phyloP scores from a whole-genome alignment of 2,113 vertebrate species.

The Dipodomys merriami region DNA sequence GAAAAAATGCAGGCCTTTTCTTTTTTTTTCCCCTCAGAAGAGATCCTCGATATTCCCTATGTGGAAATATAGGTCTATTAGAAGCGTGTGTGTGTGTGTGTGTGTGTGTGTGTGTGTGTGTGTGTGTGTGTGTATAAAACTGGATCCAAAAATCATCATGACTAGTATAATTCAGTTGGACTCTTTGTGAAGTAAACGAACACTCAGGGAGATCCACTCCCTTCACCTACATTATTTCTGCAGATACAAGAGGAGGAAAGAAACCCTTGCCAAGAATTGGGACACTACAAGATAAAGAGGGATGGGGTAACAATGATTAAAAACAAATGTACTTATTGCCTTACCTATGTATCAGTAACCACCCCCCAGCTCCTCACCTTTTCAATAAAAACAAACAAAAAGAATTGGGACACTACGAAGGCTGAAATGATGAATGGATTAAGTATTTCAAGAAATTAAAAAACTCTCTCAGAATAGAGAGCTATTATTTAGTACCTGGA shows the following conservation, averaged over 20 bases:
- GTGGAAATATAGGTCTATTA: conserved; percentile 41
- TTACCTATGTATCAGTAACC: too few relatives aligned
- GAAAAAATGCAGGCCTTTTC: conserved; percentile 31
- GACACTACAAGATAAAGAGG: not conserved
- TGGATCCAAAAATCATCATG: conserved; percentile 39
- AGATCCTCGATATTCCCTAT: conserved; percentile 52
- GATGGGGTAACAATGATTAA: too few relatives aligned
- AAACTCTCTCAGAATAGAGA: not conserved
- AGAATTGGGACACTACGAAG: conserved; percentile 35
- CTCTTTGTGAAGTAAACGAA: conserved; percentile 36
- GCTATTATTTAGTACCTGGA: not conserved
- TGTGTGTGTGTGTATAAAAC: not conserved
- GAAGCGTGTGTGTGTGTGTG: not conserved
- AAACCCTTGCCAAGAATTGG: conserved; percentile 38
- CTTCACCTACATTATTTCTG: not conserved
- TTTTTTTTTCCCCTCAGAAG: not conserved
- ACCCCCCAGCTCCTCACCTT: too few relatives aligned
- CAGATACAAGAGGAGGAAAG: not conserved
- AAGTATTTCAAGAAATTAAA: conserved; percentile 38
- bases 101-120: not conserved
- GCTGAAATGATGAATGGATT: not conserved
- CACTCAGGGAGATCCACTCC: not conserved
- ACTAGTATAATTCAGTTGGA: conserved; percentile 47
- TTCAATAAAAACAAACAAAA: not conserved
- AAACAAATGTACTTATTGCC: too few relatives aligned